Percentiles rank a stretch among this genome's conserved stretches.
Conservation (phyloP, 1,140 invertebrate species). For the Epicauta chinensis region DNA sequence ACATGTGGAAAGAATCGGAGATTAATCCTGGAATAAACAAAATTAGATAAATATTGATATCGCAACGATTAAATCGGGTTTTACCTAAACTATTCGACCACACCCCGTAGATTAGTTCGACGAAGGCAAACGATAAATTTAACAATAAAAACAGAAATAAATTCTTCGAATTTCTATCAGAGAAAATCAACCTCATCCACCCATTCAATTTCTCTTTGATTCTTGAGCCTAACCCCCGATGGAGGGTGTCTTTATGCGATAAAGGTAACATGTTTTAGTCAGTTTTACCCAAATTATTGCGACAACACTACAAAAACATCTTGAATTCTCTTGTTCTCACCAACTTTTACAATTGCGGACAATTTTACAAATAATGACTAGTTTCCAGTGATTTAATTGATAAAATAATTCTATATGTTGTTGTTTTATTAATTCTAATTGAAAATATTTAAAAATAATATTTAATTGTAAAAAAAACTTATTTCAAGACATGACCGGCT, state of each 20-base stretch:
- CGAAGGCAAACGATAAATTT: constrained; percentile 94
- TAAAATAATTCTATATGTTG: no score
- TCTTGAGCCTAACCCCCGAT: constrained; percentile 52
- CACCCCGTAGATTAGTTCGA: constrained; percentile 91
- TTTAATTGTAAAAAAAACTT: no score
- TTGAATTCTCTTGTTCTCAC: no score
- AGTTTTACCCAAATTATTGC: no score
- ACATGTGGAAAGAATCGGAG: constrained; percentile 99
- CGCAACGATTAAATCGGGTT: constrained; percentile 14
- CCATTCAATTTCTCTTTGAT: constrained; percentile 65
- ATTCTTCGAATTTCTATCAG: constrained; percentile 89
- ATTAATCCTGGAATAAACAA: constrained; percentile 72
- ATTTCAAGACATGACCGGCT: no score
- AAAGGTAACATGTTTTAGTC: constrained; percentile 63
- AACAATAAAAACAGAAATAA: constrained; percentile 91
- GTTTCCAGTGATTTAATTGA: no score
- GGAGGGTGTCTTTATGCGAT: constrained; percentile 64
- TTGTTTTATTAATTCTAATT: no score
- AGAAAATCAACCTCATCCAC: constrained; percentile 83
- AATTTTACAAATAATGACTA: no score
- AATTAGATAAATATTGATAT: not conserved
- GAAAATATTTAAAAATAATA: no score
- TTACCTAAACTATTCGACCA: constrained; percentile 90
- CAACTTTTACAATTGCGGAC: no score
- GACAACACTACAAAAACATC: no score